A percentile compares a stretch with the other conserved stretches of the same genome.
Evolutionary conservation across 2,797 vertebrate genomes (phyloP).

Genomic region (Aselliscus stoliczkanus): DNA sequence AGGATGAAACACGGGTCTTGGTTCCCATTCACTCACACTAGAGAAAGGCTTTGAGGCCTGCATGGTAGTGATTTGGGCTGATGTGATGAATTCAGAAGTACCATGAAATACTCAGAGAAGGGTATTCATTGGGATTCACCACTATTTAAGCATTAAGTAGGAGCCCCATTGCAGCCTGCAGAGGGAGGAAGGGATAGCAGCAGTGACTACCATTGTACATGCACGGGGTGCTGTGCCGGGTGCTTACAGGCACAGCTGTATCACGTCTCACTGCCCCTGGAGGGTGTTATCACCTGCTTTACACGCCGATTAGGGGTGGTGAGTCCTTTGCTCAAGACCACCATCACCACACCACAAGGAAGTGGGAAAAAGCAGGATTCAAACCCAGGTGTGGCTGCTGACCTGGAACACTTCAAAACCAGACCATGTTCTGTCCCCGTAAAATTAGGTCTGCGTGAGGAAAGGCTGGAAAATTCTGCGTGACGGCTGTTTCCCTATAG

Average conservation of each 20-base stretch:
- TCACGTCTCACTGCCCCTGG: background rate
- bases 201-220: fast-evolving
- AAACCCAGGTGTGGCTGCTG: background rate
- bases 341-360: background rate
- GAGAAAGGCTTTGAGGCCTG: background rate
- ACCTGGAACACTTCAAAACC: background rate
- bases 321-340: background rate
- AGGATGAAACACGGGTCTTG: background rate
- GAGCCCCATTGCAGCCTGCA: fast-evolving
- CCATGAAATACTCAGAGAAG: background rate
- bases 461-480: background rate
- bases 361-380: background rate
- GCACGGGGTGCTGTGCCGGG: fast-evolving
- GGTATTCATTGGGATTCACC: background rate
- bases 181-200: background rate
- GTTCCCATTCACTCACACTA: background rate
- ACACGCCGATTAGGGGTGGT: background rate
- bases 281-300: background rate
- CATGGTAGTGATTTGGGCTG: background rate
- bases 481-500: background rate
- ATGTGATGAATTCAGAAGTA: background rate
- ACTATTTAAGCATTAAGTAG: background rate
- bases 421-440: fast-evolving
- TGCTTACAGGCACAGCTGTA: fast-evolving
- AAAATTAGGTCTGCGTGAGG: fast-evolving